Conservation (phyloP, 1,140 invertebrate species). For the Drosophila mayri region DNA sequence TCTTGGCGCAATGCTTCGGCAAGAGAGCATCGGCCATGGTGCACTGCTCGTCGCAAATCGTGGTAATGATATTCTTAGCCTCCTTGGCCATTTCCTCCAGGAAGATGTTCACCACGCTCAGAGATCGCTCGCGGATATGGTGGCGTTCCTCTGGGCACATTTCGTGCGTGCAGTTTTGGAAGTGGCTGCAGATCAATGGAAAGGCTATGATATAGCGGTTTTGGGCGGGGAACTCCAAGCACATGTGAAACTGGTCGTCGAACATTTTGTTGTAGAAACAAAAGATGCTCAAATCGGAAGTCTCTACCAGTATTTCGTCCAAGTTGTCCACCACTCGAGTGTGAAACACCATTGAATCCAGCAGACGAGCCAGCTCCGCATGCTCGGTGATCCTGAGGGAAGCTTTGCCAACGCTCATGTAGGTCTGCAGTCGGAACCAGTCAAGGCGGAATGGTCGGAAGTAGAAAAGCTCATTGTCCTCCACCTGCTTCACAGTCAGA, state of each 20-base stretch:
- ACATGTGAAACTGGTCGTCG: constrained; percentile 99
- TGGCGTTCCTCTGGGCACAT: constrained; percentile 99
- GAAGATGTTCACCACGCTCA: constrained; percentile 99
- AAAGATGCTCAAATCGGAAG: constrained; percentile 98
- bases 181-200: constrained; percentile 98
- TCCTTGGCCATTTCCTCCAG: constrained; percentile 99
- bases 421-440: constrained; percentile 98
- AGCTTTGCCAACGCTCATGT: constrained; percentile 94
- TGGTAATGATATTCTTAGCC: constrained; percentile 99
- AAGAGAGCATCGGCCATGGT: constrained; percentile 96
- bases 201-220: constrained; percentile 99
- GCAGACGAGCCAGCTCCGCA: constrained; percentile 93
- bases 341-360: constrained; percentile 98
- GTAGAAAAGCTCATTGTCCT: constrained; percentile 98
- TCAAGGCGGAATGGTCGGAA: constrained; percentile 97
- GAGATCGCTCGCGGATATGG: constrained; percentile 96
- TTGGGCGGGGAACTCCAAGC: constrained; percentile 98
- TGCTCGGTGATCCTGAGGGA: constrained; percentile 94
- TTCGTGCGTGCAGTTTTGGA: constrained; percentile 98
- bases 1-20: constrained; percentile 97
- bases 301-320: constrained; percentile 98
- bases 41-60: constrained; percentile 98
- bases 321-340: constrained; percentile 99
- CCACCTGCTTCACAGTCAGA: constrained; percentile 97
- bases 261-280: constrained; percentile 99